A percentile compares a stretch with the other conserved stretches of the same genome.
phyloP scores from a whole-genome alignment of 2,113 vertebrate species.

The Gracilinanus agilis region DNA sequence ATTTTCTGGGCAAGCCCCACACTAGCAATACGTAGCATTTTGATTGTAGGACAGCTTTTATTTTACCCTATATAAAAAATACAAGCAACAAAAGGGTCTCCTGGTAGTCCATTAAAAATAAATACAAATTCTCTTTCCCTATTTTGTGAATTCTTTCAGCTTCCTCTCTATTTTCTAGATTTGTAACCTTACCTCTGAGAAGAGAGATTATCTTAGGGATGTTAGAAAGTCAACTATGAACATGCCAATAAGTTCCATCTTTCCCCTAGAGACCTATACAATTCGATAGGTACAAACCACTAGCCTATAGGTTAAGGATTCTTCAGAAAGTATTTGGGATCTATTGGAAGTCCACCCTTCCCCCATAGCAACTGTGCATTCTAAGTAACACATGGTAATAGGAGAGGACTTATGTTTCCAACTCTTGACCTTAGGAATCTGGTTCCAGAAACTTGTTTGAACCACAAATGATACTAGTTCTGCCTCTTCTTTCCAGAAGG shows the following conservation, averaged over 20 bases:
- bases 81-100: neutral
- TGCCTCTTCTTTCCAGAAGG: neutral
- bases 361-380: neutral
- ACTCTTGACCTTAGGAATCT: neutral
- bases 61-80: neutral
- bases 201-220: neutral
- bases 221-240: neutral
- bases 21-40: neutral
- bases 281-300: neutral
- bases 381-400: neutral
- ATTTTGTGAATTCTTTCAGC: neutral
- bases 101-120: neutral
- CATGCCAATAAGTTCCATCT: neutral
- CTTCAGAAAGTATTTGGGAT: neutral
- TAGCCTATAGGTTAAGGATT: neutral
- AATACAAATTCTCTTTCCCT: neutral
- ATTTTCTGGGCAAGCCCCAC: neutral
- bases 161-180: neutral
- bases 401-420: neutral
- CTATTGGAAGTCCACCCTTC: neutral
- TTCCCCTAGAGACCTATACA: neutral
- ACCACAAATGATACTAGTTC: neutral
- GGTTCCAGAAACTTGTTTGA: neutral
- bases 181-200: neutral
- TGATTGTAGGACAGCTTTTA: neutral